Evolutionary conservation across 1,140 invertebrate species (phyloP), one percentile per base, ranked within the genome.

Genomic region (Dendroctonus valens): DNA sequence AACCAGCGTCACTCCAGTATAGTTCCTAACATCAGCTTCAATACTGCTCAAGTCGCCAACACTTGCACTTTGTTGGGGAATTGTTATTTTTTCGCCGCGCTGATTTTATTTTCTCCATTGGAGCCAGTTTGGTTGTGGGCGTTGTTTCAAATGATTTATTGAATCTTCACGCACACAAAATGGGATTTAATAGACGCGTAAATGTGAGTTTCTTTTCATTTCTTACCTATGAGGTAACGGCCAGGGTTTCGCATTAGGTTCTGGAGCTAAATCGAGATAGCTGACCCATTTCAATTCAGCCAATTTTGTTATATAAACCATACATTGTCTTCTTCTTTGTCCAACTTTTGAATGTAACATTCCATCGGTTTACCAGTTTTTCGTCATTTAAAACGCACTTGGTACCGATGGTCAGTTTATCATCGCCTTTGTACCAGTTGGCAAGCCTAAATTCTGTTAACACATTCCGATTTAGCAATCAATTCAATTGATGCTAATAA

Each of bases 301-400:
- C 15, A 91, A 75, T 74, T 90, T 87, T 73, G 91, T 89, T 49
- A 93, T 84, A 75, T 87, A 93, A 39, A 93, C 89, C 51, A 89
- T 74, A 65, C 89, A 90, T 5, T 83, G 11, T 86, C 86, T 53
- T 87, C 81, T 61, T 90, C 83, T 49, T 83, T 83, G 46, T 77
- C 77, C 81, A 93, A 89, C 72, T 90, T 87, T 77, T 94, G 91
- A 50, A 93, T 90, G 72, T 93, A 87, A 67, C 90, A 91, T 70
- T 85, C 84, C 70, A 84, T 87, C 3, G 80, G 73, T 7, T 84
- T 80, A 7, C 57, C 46, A 5, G 41, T 15, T 55, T 85, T 9
- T 82, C 80, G 2, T 81, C 69, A 41, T 85, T 85, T 62, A 91
- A 86, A 49, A 88, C 77, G 79, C 91, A 93, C 76, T 90, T 91